Conservation (phyloP, 2,888 invertebrate species). For the Ptilodon capucinus region DNA sequence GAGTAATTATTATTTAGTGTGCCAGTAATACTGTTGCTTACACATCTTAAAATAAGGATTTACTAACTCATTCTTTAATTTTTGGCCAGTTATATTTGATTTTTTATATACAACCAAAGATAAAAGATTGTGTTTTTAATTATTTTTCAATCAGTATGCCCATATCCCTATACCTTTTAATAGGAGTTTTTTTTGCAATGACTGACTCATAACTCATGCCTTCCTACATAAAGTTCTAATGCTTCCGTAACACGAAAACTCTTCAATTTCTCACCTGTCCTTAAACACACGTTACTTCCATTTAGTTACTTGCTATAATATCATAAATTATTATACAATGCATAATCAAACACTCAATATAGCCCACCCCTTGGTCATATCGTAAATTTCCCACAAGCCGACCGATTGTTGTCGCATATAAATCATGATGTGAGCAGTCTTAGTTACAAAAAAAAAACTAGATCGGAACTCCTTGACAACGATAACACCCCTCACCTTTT, state of each 20-base stretch:
- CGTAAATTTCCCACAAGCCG: conserved; percentile 78
- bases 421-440: conserved; percentile 67
- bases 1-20: conserved; percentile 24
- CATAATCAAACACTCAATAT: conserved; percentile 53
- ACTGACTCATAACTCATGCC: too few species aligned
- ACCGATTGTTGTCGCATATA: conserved; percentile 76
- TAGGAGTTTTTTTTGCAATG: too few species aligned
- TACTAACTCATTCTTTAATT: conserved; percentile 6
- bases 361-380: conserved; percentile 64
- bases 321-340: conserved; percentile 51
- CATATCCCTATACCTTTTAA: too few species aligned
- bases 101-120: too few species aligned
- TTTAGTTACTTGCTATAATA: conserved; percentile 37
- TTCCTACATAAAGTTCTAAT: not conserved
- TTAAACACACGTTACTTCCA: conserved; percentile 17
- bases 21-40: conserved; percentile 15
- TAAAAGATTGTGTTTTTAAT: too few species aligned
- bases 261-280: conserved; percentile 10
- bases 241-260: not conserved
- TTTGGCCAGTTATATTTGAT: too few species aligned
- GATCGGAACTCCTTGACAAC: conserved; percentile 53
- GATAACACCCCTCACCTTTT: conserved; percentile 16
- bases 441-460: conserved; percentile 60
- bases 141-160: too few species aligned
- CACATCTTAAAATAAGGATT: conserved; percentile 13